A percentile compares a stretch with the other conserved stretches of the same genome.
These are phyloP conservation scores for Adelphocoris suturalis DNA, from an alignment of 2,888 invertebrate genomes.

Conservation along the genomic window DNA sequence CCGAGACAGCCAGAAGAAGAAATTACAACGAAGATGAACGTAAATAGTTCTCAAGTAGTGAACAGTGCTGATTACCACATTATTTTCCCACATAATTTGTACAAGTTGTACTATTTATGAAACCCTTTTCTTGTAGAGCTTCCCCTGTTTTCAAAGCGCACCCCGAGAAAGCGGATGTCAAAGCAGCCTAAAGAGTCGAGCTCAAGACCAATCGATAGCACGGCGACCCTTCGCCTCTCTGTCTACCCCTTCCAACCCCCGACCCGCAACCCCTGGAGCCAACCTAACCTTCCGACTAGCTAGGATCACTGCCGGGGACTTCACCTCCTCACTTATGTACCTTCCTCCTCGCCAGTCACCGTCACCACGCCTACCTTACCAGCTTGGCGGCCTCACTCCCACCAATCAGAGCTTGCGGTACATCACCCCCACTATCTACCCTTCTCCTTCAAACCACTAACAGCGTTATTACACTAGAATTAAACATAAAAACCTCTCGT, in stretches of 20 bases:
- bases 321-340: slow-evolving; percentile 39
- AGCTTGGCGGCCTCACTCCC: slow-evolving; percentile 41
- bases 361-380: slow-evolving; percentile 55
- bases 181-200: slow-evolving; percentile 22
- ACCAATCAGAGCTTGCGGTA: slow-evolving; percentile 41
- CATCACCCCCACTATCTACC: background rate
- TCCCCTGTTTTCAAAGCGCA: background rate
- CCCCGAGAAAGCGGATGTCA: slow-evolving; percentile 17
- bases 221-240: background rate
- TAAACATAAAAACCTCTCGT: too few species aligned
- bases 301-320: slow-evolving; percentile 36
- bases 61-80: too few species aligned
- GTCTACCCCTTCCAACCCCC: background rate
- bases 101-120: too few species aligned
- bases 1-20: too few species aligned
- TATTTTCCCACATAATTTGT: too few species aligned
- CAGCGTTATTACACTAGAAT: background rate
- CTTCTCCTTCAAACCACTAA: background rate
- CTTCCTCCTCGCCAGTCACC: background rate
- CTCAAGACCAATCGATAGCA: slow-evolving; percentile 30
- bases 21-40: too few species aligned
- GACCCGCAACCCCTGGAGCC: background rate
- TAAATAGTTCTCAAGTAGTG: too few species aligned
- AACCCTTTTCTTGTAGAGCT: background rate
- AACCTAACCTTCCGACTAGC: slow-evolving; percentile 25